Conservation (phyloP, 2,797 vertebrate species). For the Ficedula albicollis region DNA sequence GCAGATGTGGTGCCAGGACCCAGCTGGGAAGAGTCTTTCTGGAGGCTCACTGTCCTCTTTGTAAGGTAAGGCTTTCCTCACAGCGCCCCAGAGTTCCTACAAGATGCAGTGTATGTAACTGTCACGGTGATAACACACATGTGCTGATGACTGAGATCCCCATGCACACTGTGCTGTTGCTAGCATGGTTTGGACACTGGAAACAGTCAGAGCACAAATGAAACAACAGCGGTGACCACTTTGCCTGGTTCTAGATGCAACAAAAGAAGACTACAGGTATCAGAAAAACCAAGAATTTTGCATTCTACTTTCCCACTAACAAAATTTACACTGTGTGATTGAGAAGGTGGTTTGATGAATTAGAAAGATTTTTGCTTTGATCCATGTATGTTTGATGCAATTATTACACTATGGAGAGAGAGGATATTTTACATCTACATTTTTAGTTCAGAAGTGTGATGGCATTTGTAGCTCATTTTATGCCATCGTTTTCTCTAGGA, state of each 20-base stretch:
- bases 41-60: constrained; percentile 91
- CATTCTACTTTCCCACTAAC: not conserved
- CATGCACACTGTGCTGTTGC: not conserved
- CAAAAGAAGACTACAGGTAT: not conserved
- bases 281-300: not conserved
- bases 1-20: constrained; percentile 95
- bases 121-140: accelerated
- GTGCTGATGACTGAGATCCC: not conserved
- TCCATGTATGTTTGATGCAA: not conserved
- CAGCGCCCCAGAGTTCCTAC: not conserved
- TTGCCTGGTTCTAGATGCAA: not conserved
- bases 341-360: not conserved
- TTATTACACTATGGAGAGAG: not conserved
- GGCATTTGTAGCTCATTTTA: not conserved
- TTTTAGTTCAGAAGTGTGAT: not conserved
- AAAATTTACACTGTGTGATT: not conserved
- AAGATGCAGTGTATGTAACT: not conserved
- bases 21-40: constrained; percentile 97
- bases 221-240: not conserved
- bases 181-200: not conserved
- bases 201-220: not conserved
- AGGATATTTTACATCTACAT: not conserved
- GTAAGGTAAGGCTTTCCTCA: constrained; percentile 81
- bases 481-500: not conserved
- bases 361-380: not conserved